These are phyloP conservation scores for Butorides virescens DNA, from an alignment of 2,113 vertebrate species.

Conservation along the genomic window DNA sequence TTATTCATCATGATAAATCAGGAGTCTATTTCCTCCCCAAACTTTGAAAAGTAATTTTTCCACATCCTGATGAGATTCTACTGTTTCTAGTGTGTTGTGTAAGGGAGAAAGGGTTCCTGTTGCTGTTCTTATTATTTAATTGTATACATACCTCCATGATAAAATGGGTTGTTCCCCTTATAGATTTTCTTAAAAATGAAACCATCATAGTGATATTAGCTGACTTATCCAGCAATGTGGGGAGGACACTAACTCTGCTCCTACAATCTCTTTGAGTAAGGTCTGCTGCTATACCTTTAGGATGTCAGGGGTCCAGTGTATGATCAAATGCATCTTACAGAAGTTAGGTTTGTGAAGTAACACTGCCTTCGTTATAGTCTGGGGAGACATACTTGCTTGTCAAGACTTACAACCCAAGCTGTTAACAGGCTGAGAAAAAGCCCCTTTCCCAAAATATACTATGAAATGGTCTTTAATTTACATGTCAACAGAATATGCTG, in stretches of 20 bases:
- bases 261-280: neutral
- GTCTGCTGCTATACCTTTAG: neutral
- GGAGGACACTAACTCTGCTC: neutral
- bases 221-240: neutral
- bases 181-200: constrained; percentile 34
- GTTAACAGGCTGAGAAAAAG: neutral
- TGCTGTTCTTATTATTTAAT: constrained; percentile 27
- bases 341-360: neutral
- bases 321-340: neutral
- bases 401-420: neutral
- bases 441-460: neutral
- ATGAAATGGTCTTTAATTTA: neutral
- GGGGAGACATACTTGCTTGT: neutral
- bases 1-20: neutral
- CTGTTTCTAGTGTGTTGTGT: neutral
- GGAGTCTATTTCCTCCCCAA: neutral
- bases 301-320: neutral
- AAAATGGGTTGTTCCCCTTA: neutral
- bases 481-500: neutral
- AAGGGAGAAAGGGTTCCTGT: neutral
- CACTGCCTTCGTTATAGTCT: neutral
- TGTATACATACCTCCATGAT: neutral
- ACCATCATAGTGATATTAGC: neutral
- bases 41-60: constrained; percentile 15
- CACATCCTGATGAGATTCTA: neutral